Evolutionary conservation across 2,113 vertebrate species (phyloP), one percentile per base, ranked within the genome.

Genomic region (Calyptomena viridis): DNA sequence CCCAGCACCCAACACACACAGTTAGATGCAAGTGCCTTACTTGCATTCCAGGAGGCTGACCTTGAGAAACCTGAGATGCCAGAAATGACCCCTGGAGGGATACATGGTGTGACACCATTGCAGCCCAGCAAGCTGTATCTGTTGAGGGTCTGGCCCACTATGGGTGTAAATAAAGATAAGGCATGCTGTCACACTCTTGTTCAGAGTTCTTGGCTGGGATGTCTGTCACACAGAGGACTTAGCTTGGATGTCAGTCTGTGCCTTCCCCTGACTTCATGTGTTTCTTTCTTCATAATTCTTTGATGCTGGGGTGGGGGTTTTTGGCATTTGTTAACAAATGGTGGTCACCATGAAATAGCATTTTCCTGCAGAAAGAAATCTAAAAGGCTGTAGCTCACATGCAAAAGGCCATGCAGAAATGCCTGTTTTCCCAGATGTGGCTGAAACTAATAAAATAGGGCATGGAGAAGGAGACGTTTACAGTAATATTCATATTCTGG

Each of bases 1-100:
- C 52, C 19, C 52, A 87, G 53, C 39, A 44, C 47, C 63, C 39
- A 46, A 5, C 6, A 14, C 20, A 17, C 28, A 68, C 1, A 14
- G 44, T 69, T 15, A 81, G 11, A 52, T 23, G 42, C 0, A 0
- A 84, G 62, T 0, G 6, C 66, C 28, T 40, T 58, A 24, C 74
- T 42, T 68, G 44, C 4, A 8, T 58, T 75, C 60, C 0, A 1
- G 37, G 37, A 78, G 22, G 23, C 89, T 94, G 90, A 93, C 82
- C 89, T 94, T 90, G 90, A 91, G 90, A 84, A 90, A 71, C 55
- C 35, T 52, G 68, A 77, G 69, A 23, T 31, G 35, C 56, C 52
- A 39, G 84, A 95, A 95, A 79, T 77, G 88, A 87, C 17, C 30
- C 74, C 55, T 3, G 2, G 64, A 77, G 55, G 55, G 50, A 71